Evolutionary conservation across 2,113 vertebrate species (phyloP), one percentile per base, ranked within the genome.

Genomic region (Nothobranchius furzeri): DNA sequence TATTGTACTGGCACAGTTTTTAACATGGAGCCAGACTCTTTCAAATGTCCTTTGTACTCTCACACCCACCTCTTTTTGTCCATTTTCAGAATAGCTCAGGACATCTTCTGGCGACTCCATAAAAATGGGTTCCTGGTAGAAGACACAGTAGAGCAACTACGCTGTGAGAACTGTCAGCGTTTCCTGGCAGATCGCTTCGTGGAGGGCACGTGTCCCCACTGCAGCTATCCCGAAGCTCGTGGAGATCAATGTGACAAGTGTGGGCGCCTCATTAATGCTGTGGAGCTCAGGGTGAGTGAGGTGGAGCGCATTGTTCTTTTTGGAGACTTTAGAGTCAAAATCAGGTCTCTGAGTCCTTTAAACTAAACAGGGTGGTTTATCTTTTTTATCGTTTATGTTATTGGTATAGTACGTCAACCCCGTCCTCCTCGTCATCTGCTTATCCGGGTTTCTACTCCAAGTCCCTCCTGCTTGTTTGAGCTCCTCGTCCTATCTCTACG

Each of bases 241-340:
- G 97, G 97, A 2, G 97, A 99, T 89, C 97, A 99, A 76, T 99
- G 97, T 35, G 97, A 99, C 83, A 96, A 95, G 52, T 99, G 97
- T 5, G 96, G 97, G n/a, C 95, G 95, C 1, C 95, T 99, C 69
- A 98, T 99, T 87, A 99, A 98, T 7, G 97, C 97, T 1, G 91
- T 94, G 70, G 97, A 99, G 78, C 95, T 99, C 57, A 94, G 94
- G 95, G 97, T 98, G 75, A 73, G 83, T 68, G 24, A 57, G 12
- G 14, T 6, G 47, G 47, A 49, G n/a, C 14, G 9, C 6, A 7
- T 49, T 17, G 14, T 12, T 0, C 2, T 11, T 7, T 35, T 0
- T 15, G 60, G 20, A 54, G 37, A 48, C 42, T 47, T 15, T 62
- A 12, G 2, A 42, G 15, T 20, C 7, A 49, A 49, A 7, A 7